A percentile compares a stretch with the other conserved stretches of the same genome.
Evolutionary conservation across 2,113 vertebrate genomes (phyloP).

Genomic region (Tragelaphus buxtoni): DNA sequence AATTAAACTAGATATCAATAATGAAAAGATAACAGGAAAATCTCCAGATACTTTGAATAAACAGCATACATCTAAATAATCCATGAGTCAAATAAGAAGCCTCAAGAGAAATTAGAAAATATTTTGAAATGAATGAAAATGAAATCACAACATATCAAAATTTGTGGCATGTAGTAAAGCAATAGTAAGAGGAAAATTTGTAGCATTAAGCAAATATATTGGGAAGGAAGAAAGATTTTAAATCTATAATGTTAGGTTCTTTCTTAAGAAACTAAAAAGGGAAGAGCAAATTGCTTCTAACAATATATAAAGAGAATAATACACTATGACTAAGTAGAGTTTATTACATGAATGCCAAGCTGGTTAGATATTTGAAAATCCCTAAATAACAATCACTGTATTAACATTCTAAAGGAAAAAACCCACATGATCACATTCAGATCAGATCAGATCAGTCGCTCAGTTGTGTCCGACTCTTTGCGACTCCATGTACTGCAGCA

Average conservation of each 20-base stretch:
- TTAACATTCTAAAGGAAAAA: not conserved
- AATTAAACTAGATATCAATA: not conserved
- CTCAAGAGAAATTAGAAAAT: not conserved
- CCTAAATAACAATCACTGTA: not conserved
- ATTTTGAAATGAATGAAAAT: not conserved
- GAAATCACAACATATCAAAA: not conserved
- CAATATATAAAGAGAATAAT: slow-evolving; percentile 10
- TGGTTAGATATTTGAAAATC: slow-evolving; percentile 35
- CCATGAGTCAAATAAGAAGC: not conserved
- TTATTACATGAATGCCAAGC: slow-evolving; percentile 8
- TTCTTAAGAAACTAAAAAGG: not conserved
- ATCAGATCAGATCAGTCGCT: no score
- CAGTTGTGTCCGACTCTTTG: no score
- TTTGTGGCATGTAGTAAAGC: not conserved
- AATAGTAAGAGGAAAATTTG: not conserved
- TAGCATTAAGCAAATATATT: not conserved
- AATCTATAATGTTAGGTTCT: not conserved
- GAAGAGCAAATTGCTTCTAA: not conserved
- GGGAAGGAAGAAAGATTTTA: not conserved
- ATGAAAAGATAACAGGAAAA: not conserved
- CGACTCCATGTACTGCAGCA: no score
- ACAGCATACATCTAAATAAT: not conserved
- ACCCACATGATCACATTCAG: not conserved
- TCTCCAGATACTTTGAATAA: not conserved
- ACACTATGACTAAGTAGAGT: not conserved